Evolutionary conservation across 37 sponge, comb jelly and placozoan genomes (phyloP).

Genomic region (Chondrosia reniformis): DNA sequence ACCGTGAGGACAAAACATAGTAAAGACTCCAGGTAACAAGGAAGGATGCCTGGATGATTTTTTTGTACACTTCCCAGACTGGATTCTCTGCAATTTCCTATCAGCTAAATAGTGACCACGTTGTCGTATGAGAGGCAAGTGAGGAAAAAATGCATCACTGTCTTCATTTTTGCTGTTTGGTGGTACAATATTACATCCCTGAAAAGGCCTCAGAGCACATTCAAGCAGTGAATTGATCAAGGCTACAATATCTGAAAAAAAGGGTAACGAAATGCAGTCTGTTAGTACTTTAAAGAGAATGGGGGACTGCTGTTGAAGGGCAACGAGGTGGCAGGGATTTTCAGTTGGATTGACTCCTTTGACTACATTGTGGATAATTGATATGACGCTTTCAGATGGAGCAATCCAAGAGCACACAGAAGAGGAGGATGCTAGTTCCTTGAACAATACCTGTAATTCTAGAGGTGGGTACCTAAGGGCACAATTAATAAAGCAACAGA

Average conservation of each 20-base stretch:
- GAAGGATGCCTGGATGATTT: conserved; percentile 23
- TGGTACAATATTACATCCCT: neutral
- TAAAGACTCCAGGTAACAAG: conserved; percentile 36
- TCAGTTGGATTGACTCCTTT: neutral
- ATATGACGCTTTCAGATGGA: neutral
- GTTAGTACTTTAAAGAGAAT: neutral
- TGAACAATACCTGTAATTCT: neutral
- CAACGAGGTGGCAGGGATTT: neutral
- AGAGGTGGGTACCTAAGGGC: neutral
- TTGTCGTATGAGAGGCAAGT: neutral
- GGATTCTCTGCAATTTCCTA: neutral
- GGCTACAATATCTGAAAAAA: neutral
- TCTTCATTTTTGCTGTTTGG: neutral
- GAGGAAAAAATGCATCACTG: conserved; percentile 24
- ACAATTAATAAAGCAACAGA: no score
- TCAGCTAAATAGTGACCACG: conserved; percentile 33
- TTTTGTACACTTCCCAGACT: conserved; percentile 5
- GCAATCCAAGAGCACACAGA: conserved; percentile 1
- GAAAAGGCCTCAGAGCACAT: conserved; percentile 5
- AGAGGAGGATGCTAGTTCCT: neutral
- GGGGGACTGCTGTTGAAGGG: neutral
- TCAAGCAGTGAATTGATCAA: neutral
- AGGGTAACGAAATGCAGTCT: neutral
- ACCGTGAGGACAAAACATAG: conserved; percentile 50
- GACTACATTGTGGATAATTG: neutral